Evolutionary conservation across 2,797 vertebrate species (phyloP).

Genomic region (Gambelia wislizenii): DNA sequence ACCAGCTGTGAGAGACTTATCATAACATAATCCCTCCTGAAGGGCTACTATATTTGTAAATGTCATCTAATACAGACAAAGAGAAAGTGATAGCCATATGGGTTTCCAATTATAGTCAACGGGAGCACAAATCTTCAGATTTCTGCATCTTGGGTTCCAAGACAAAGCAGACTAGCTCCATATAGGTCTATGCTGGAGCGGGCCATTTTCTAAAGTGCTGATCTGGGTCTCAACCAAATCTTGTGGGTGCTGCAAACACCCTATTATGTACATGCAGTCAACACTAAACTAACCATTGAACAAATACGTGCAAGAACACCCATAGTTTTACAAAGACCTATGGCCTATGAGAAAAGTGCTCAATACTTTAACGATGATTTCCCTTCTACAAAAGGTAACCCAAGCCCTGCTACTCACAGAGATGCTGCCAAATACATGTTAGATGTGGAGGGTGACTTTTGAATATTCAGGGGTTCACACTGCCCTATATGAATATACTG

Average conservation of each 20-base stretch:
- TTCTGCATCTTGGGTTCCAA: neutral
- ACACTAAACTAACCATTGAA: neutral
- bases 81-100: neutral
- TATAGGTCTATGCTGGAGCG: neutral
- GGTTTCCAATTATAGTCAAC: neutral
- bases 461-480: neutral
- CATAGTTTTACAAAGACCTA: neutral
- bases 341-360: neutral
- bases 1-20: no score
- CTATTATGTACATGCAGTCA: neutral
- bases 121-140: neutral
- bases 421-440: neutral
- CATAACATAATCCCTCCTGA: neutral
- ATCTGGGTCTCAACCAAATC: neutral
- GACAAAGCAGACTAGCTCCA: neutral
- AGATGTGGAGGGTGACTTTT: neutral
- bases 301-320: neutral
- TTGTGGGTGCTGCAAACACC: neutral
- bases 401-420: neutral
- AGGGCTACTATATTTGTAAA: neutral
- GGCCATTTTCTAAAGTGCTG: neutral
- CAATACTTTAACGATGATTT: neutral
- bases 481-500: conserved; percentile 5
- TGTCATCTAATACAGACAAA: neutral
- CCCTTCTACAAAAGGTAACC: neutral